Evolutionary conservation across 2,888 invertebrate species (phyloP).

Genomic region (Sphaerophoria rueppellii): DNA sequence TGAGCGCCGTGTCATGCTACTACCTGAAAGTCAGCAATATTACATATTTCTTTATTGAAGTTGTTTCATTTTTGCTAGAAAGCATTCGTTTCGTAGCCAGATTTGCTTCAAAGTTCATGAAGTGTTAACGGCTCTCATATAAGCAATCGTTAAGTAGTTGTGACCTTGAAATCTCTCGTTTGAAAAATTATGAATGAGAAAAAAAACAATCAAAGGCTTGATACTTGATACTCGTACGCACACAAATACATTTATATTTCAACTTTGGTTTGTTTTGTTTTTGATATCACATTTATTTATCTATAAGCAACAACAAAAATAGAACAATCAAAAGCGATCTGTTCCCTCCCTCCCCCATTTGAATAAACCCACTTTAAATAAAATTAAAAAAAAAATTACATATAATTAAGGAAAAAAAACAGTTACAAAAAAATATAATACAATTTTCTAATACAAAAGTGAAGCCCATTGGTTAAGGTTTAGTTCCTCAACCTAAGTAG

Average conservation of each 20-base stretch:
- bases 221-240: neutral
- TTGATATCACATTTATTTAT: conserved; percentile 70
- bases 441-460: conserved; percentile 55
- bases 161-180: too few relatives aligned
- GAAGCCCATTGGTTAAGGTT: neutral
- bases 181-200: too few relatives aligned
- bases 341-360: neutral
- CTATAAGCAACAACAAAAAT: conserved; percentile 56
- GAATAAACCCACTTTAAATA: conserved; percentile 42
- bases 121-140: too few relatives aligned
- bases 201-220: too few relatives aligned
- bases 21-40: too few relatives aligned
- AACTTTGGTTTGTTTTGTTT: conserved; percentile 47
- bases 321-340: conserved; percentile 67
- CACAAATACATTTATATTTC: neutral
- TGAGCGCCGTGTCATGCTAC: too few relatives aligned
- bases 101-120: too few relatives aligned
- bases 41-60: too few relatives aligned
- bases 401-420: conserved; percentile 28
- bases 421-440: conserved; percentile 57
- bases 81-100: too few relatives aligned
- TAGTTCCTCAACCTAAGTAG: conserved; percentile 27
- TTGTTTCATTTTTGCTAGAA: too few relatives aligned
- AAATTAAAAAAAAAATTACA: conserved; percentile 18
- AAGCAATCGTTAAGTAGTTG: too few relatives aligned